A percentile compares a stretch with the other conserved stretches of the same genome.
Evolutionary conservation across 2,113 vertebrate genomes (phyloP).

Genomic region (Centropus bengalensis): DNA sequence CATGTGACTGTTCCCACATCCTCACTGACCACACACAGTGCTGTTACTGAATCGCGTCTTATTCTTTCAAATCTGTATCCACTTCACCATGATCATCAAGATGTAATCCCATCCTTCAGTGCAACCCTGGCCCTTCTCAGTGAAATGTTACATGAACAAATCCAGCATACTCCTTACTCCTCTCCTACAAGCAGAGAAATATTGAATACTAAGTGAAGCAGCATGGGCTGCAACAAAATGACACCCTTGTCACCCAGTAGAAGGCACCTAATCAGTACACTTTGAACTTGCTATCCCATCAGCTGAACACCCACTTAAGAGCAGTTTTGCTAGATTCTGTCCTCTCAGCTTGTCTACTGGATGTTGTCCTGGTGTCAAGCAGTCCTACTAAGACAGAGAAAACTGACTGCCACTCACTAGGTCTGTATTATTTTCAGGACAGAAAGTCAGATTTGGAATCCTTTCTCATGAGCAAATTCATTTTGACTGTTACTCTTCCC

Average conservation of each 20-base stretch:
- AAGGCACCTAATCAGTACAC: background rate
- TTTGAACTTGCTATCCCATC: background rate
- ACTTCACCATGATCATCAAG: background rate
- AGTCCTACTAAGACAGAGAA: background rate
- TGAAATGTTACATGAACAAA: background rate
- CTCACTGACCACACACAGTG: background rate
- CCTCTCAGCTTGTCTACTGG: background rate
- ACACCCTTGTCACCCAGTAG: background rate
- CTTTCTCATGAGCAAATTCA: background rate
- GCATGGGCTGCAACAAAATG: background rate
- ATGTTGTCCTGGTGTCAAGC: background rate
- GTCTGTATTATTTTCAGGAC: background rate
- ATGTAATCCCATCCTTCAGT: background rate
- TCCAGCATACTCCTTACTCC: background rate
- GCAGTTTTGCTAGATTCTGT: background rate
- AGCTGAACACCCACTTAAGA: background rate
- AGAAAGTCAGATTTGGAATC: background rate
- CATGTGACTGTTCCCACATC: background rate
- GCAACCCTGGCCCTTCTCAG: background rate
- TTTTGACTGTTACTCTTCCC: background rate
- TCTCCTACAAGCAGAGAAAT: background rate
- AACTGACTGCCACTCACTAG: background rate
- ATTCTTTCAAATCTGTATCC: background rate
- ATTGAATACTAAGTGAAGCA: fast-evolving
- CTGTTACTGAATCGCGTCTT: background rate